phyloP scores from a whole-genome alignment of 2,113 vertebrate genomes.

The Tylochromis polylepis region DNA sequence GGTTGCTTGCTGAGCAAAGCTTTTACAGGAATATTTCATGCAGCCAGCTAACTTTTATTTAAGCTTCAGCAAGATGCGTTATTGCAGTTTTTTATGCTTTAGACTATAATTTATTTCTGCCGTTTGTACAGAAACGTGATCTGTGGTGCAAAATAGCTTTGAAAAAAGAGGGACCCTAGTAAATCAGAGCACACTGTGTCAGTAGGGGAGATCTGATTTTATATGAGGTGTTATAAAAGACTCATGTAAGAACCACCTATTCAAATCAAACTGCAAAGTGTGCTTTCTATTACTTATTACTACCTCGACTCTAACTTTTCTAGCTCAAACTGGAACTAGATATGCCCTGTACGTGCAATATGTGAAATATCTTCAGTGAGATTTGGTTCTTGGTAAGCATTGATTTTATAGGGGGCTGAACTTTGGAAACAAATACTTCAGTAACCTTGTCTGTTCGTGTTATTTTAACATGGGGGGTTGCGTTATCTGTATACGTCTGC shows the following conservation, averaged over 20 bases:
- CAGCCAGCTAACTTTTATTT: neutral
- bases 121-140: neutral
- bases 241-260: neutral
- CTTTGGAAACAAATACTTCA: conserved; percentile 39
- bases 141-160: neutral
- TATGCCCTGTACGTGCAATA: neutral
- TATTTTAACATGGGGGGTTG: neutral
- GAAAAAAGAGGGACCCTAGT: neutral
- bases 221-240: neutral
- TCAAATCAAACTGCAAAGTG: neutral
- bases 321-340: neutral
- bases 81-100: neutral
- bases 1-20: neutral
- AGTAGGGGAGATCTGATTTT: neutral
- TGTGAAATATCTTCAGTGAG: neutral
- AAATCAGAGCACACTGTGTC: neutral
- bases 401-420: conserved; percentile 27
- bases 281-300: neutral
- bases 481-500: neutral
- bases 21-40: neutral
- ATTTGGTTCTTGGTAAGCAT: conserved; percentile 9
- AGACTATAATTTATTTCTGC: neutral
- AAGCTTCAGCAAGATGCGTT: neutral
- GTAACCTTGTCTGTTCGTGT: neutral
- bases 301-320: neutral